These are phyloP conservation scores for Drosophila anomalata DNA, from an alignment of 2,888 invertebrate genomes.

Conservation along the genomic window DNA sequence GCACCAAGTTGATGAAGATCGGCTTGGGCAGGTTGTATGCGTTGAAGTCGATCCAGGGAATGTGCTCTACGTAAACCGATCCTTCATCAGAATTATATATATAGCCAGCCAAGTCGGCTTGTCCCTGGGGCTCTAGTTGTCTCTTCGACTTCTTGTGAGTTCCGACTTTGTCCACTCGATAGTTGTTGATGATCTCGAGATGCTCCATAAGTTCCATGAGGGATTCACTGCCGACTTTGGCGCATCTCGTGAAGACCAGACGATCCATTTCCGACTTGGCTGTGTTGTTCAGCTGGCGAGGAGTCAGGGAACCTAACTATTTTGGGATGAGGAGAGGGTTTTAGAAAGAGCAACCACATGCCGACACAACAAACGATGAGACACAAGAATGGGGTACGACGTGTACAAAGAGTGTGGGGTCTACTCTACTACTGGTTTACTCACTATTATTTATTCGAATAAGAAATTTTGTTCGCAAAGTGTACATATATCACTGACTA, in stretches of 20 bases:
- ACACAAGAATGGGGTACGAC: constrained; percentile 36
- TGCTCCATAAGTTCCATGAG: constrained; percentile 88
- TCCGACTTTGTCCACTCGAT: constrained; percentile 85
- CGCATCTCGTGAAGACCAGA: constrained; percentile 95
- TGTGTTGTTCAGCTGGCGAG: constrained; percentile 89
- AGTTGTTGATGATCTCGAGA: constrained; percentile 83
- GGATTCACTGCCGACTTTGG: constrained; percentile 95
- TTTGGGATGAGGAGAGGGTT: constrained; percentile 12
- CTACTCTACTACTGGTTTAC: constrained; percentile 15
- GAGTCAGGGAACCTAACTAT: constrained; percentile 59
- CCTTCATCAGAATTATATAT: constrained; percentile 89
- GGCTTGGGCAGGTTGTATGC: constrained; percentile 91
- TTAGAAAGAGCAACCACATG: constrained; percentile 14
- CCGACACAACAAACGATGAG: constrained; percentile 50
- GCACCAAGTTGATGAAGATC: constrained; percentile 93
- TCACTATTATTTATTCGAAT: constrained; percentile 32
- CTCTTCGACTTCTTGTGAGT: constrained; percentile 40
- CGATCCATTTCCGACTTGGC: constrained; percentile 89
- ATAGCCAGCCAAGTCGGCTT: constrained; percentile 88
- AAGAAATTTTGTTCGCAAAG: constrained; percentile 12
- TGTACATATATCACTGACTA: constrained; percentile 20
- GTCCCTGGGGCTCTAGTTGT: constrained; percentile 87
- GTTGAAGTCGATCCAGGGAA: constrained; percentile 94
- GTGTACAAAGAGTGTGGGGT: constrained; percentile 31
- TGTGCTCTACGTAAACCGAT: constrained; percentile 93